A percentile compares a stretch with the other conserved stretches of the same genome.
Evolutionary conservation across 92 coral and sea anemone genomes (phyloP).

Genomic region (Phenganax marumi): DNA sequence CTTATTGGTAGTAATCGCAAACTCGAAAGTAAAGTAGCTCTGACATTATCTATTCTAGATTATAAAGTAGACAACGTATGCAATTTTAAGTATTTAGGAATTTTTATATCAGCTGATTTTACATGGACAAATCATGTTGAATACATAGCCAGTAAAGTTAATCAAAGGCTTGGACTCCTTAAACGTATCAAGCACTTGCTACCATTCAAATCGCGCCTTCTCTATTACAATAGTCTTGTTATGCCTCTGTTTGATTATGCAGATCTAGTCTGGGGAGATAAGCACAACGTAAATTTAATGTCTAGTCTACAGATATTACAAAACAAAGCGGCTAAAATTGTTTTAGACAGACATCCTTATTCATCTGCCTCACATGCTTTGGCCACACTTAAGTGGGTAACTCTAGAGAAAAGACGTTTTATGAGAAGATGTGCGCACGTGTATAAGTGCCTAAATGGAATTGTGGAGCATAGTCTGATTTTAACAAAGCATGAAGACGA

Average conservation of each 20-base stretch:
- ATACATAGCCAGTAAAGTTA: neutral
- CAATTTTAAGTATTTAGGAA: conserved; percentile 30
- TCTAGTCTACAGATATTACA: conserved; percentile 43
- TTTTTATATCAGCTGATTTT: conserved; percentile 19
- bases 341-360: conserved; percentile 47
- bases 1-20: conserved; percentile 23
- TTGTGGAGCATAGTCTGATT: conserved; percentile 26
- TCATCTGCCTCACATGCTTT: conserved; percentile 54
- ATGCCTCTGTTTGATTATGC: conserved; percentile 48
- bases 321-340: conserved; percentile 52
- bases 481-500: conserved; percentile 35
- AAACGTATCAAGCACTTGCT: conserved; percentile 36
- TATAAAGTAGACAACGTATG: neutral
- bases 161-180: conserved; percentile 37
- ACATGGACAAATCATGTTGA: conserved; percentile 26
- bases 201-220: conserved; percentile 39
- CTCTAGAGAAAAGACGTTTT: conserved; percentile 55
- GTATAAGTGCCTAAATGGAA: conserved; percentile 52
- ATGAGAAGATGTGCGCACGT: conserved; percentile 50
- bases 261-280: conserved; percentile 41
- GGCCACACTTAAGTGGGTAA: conserved; percentile 48
- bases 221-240: conserved; percentile 32
- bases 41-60: conserved; percentile 6
- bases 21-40: neutral
- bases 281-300: neutral